Base-by-base conservation (phyloP, 2,888 invertebrate species). In the Ophonus ardosiacus region DNA sequence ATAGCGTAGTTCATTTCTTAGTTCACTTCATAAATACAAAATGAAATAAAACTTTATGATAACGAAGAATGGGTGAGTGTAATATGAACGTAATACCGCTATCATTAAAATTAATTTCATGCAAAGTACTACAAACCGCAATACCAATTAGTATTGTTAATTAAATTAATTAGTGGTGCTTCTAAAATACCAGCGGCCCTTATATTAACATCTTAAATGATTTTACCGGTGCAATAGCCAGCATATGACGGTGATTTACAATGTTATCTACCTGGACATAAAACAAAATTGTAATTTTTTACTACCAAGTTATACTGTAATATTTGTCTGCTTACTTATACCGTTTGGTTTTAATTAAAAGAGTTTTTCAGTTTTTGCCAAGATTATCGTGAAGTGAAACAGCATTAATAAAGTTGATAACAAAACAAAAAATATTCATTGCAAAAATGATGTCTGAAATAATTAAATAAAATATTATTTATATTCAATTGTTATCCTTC, bases 61-160 rank as follows among this genome's bases (percentile, higher is more conserved):
- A 51, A 13, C 10, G 43, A 24, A 10, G 24, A 63, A 63, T 24
- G 63, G 18, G 17, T 1, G 63, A 63, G 13, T 13, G 10, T 63
- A 63, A 18, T 63, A 21, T 21, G 8, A 21, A 63, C 15, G 18
- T 63, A 63, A 18, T 18, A 21, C 18, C 8, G 21, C 18, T 13
- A 21, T 8, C 18, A 63, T 63, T 63, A 21, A 63, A 63, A 63
- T 63, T 63, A 63, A 24, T 63, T 63, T 63, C 24, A 21, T 63
- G 63, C 63, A 24, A 63, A 21, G 18, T 18, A 63, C 24, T 13
- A 21, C 63, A 21, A 15, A 63, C 18, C 24, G 63, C 13, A 18
- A 13, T 21, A 18, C 21, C 63, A 63, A 63, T 21, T 21, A 63
- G 18, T 63, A 59, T 59, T 18, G 43, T 18, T 59, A 59, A 18